These are phyloP conservation scores for Acrocephalus scirpaceus DNA, from an alignment of 2,797 vertebrate species.

Conservation along the genomic window DNA sequence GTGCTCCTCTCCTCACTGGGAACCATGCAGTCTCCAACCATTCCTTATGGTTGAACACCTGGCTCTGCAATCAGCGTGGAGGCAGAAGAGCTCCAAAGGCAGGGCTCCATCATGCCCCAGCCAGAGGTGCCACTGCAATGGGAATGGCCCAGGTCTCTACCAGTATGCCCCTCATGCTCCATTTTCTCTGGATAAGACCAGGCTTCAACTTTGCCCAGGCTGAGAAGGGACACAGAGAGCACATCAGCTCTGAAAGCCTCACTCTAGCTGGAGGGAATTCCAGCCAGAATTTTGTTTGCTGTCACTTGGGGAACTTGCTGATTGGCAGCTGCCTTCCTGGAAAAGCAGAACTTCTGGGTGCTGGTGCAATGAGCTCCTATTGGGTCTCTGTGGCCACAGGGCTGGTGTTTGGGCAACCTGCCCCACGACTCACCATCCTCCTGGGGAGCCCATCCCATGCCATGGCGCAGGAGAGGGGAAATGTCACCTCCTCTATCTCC, in stretches of 20 bases:
- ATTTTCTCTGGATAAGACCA: too few species aligned
- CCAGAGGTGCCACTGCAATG: background rate
- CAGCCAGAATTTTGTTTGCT: too few species aligned
- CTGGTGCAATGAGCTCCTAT: background rate
- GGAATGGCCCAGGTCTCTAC: background rate
- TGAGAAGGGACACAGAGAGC: rapidly evolving
- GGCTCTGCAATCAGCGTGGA: background rate
- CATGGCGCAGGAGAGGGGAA: background rate
- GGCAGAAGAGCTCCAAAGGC: too few species aligned
- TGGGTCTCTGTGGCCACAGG: background rate
- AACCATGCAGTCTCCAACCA: too few species aligned
- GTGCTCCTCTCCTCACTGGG: too few species aligned
- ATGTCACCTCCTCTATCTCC: background rate
- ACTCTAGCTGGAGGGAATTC: background rate
- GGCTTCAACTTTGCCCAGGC: too few species aligned
- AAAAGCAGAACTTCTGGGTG: background rate
- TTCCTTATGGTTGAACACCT: too few species aligned
- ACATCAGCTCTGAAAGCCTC: background rate
- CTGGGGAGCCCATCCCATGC: background rate
- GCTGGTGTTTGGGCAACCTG: background rate
- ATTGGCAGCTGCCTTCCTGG: background rate
- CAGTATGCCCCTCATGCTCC: too few species aligned
- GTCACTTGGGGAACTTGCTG: too few species aligned
- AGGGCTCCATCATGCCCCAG: background rate
- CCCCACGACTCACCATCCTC: background rate